A percentile compares a stretch with the other conserved stretches of the same genome.
These are phyloP conservation scores for Podarcis siculus DNA, from an alignment of 2,797 vertebrate species.

Conservation along the genomic window DNA sequence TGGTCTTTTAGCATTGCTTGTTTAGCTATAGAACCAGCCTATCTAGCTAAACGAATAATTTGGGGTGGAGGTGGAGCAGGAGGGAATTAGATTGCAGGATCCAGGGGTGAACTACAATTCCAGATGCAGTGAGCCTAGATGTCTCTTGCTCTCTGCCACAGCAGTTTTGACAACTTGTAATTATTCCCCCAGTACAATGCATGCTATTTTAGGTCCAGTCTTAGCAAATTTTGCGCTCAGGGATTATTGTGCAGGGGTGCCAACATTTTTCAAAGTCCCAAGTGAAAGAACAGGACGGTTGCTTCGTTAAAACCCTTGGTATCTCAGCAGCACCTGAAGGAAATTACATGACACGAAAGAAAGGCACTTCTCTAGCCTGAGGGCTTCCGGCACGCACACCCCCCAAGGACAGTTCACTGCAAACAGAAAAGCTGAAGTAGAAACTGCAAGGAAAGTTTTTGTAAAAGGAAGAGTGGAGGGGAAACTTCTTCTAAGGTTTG, in stretches of 20 bases:
- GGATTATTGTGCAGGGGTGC: conserved; percentile 9
- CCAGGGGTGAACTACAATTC: neutral
- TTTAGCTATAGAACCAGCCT: neutral
- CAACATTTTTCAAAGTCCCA: neutral
- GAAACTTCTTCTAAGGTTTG: no score
- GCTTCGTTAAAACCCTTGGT: neutral
- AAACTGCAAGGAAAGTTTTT: neutral
- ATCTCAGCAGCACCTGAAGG: conserved; percentile 14
- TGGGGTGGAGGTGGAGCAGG: no score
- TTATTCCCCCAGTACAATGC: neutral
- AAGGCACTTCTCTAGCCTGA: neutral
- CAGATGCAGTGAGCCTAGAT: neutral
- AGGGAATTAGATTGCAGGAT: neutral
- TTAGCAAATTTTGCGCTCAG: neutral
- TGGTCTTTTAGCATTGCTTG: neutral
- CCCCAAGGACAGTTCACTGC: neutral
- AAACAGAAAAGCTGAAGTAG: neutral
- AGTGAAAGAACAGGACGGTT: neutral
- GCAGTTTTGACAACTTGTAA: conserved; percentile 7
- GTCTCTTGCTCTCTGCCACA: neutral
- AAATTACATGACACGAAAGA: neutral
- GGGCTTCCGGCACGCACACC: neutral
- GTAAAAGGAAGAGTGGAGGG: neutral
- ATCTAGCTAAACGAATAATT: neutral
- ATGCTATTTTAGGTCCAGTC: conserved; percentile 20